Conservation (phyloP, 2,888 invertebrate genomes). For the Elysia crispata region DNA sequence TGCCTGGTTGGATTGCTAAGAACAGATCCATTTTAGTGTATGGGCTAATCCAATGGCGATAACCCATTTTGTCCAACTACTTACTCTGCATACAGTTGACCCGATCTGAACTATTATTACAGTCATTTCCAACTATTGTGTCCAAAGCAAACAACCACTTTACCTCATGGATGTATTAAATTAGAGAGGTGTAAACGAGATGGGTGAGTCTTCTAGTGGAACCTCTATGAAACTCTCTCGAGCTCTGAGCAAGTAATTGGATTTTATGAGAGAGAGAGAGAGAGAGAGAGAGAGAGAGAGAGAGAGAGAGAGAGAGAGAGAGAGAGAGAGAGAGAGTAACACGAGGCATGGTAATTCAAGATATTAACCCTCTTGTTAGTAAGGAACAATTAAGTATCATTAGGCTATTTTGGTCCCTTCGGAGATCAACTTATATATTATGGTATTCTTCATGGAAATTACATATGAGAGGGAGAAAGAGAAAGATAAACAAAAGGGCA, state of each 20-base stretch:
- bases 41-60: too few species aligned
- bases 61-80: too few species aligned
- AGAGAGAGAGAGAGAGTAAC: constrained; percentile 18
- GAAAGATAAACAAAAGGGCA: too few species aligned
- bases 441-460: too few species aligned
- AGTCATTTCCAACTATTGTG: too few species aligned
- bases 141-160: too few species aligned
- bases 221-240: background rate
- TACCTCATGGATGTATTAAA: too few species aligned
- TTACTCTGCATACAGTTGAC: too few species aligned
- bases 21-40: too few species aligned
- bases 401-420: background rate
- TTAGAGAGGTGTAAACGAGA: background rate
- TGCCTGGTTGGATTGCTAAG: too few species aligned
- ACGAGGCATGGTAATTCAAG: background rate
- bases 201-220: background rate
- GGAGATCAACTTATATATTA: background rate
- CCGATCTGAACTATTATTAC: too few species aligned
- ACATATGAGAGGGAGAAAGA: too few species aligned
- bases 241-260: background rate
- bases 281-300: constrained; percentile 35
- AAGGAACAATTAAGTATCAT: background rate
- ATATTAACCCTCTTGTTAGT: constrained; percentile 12
- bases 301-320: constrained; percentile 34
- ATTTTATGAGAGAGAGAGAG: constrained; percentile 2